phyloP scores from a whole-genome alignment of 2,888 invertebrate species.

The Tipula confusa region DNA sequence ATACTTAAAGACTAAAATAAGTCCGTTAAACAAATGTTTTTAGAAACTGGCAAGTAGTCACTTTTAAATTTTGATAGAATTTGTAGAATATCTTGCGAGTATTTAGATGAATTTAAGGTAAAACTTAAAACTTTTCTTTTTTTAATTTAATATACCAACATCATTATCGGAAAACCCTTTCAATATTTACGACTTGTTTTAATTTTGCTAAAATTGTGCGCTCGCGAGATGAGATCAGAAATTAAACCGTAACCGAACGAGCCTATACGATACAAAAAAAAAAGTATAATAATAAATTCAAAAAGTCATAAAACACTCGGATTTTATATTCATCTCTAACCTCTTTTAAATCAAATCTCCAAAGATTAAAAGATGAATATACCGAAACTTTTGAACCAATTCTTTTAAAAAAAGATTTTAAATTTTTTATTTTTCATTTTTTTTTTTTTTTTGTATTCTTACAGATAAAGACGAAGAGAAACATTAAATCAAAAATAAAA shows the following conservation, averaged over 20 bases:
- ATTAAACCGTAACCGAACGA: neutral
- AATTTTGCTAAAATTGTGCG: neutral
- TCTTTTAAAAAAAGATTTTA: neutral
- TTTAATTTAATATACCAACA: neutral
- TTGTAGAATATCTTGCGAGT: too few species aligned
- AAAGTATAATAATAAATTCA: slow-evolving; percentile 14
- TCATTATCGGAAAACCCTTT: too few species aligned
- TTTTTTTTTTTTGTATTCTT: neutral
- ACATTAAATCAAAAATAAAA: neutral
- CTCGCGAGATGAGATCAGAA: neutral
- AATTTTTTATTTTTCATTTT: neutral
- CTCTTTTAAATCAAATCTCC: slow-evolving; percentile 25
- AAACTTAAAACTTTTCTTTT: too few species aligned
- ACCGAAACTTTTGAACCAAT: slow-evolving; percentile 20
- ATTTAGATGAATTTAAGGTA: too few species aligned
- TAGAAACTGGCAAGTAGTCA: too few species aligned
- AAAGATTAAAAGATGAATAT: slow-evolving; percentile 20
- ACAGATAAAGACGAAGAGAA: neutral
- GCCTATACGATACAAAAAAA: neutral
- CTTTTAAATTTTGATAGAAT: too few species aligned
- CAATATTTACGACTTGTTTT: neutral
- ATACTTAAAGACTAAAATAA: too few species aligned
- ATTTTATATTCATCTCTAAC: slow-evolving; percentile 6
- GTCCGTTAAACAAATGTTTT: too few species aligned
- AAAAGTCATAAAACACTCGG: neutral